These are phyloP conservation scores for Erythrocebus patas DNA, from an alignment of 2,113 vertebrate species.

Conservation along the genomic window DNA sequence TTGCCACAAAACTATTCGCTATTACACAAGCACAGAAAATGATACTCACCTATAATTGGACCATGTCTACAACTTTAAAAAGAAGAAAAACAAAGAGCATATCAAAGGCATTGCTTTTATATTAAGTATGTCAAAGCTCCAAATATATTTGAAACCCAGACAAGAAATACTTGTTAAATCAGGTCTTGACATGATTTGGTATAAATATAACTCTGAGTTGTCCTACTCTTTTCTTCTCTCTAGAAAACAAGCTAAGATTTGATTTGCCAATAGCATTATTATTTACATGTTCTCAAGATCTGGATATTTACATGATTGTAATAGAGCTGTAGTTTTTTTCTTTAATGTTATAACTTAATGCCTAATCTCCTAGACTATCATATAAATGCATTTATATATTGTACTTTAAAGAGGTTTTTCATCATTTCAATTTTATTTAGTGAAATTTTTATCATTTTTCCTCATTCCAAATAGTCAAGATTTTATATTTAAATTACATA, in stretches of 20 bases:
- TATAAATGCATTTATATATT: background rate
- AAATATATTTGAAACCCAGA: slow-evolving; percentile 31
- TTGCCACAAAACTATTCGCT: slow-evolving; percentile 36
- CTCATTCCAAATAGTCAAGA: slow-evolving; percentile 8
- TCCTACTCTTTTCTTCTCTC: background rate
- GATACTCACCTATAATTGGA: slow-evolving; percentile 21
- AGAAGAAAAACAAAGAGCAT: background rate
- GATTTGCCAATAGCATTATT: background rate
- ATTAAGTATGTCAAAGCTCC: slow-evolving; percentile 42
- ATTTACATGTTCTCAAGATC: slow-evolving; percentile 11
- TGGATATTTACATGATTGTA: background rate
- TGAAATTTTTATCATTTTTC: slow-evolving; percentile 19
- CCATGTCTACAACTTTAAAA: slow-evolving; percentile 37
- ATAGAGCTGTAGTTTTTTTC: background rate
- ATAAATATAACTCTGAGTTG: slow-evolving; percentile 20
- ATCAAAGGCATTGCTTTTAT: slow-evolving; percentile 40
- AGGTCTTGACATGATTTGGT: slow-evolving; percentile 18
- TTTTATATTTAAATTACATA: slow-evolving; percentile 2
- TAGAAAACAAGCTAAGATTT: slow-evolving; percentile 21
- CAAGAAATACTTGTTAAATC: slow-evolving; percentile 44
- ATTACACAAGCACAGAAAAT: slow-evolving; percentile 49
- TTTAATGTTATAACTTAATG: slow-evolving; percentile 30
- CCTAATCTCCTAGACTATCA: background rate
- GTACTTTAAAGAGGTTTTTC: slow-evolving; percentile 19
- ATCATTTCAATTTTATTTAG: slow-evolving; percentile 19